A percentile compares a stretch with the other conserved stretches of the same genome.
Evolutionary conservation across 2,113 vertebrate genomes (phyloP).

Genomic region (Vireo altiloquus): DNA sequence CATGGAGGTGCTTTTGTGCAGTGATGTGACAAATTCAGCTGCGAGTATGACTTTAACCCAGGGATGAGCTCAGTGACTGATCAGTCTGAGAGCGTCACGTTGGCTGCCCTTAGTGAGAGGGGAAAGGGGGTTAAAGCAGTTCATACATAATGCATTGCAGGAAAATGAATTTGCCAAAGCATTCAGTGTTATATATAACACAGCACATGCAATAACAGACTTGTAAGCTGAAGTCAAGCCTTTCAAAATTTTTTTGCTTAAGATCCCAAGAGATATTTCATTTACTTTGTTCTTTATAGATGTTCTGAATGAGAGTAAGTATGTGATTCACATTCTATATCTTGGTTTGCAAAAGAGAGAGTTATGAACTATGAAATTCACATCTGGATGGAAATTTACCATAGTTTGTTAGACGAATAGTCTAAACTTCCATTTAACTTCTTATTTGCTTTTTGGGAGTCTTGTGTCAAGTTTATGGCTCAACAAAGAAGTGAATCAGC

Average conservation of each 20-base stretch:
- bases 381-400: background rate
- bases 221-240: background rate
- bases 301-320: background rate
- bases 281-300: background rate
- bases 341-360: background rate
- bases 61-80: background rate
- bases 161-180: background rate
- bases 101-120: background rate
- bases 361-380: background rate
- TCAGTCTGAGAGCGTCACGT: background rate
- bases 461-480: background rate
- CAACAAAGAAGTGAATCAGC: background rate
- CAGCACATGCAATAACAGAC: background rate
- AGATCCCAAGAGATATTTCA: background rate
- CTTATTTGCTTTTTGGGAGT: background rate
- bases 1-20: background rate
- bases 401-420: background rate
- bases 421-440: background rate
- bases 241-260: background rate
- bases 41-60: background rate
- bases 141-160: constrained; percentile 5
- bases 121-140: background rate
- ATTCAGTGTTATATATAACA: background rate
- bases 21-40: background rate
- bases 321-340: background rate